Evolutionary conservation across 2,113 vertebrate genomes (phyloP), one percentile per base, ranked within the genome.

Genomic region (Ariopsis seemanni): DNA sequence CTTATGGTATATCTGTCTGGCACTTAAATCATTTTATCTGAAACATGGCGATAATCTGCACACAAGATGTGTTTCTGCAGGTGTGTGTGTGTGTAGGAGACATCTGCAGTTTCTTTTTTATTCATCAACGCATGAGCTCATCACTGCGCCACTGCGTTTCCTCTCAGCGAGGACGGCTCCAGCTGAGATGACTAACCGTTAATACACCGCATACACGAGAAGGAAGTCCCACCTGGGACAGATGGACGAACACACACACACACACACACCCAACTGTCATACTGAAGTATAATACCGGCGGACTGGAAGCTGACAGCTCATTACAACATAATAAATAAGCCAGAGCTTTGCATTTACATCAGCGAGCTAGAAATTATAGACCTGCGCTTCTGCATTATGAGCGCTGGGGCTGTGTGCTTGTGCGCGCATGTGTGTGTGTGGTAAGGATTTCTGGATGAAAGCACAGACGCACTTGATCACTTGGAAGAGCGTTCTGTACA

Each of bases 401-500:
- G 17, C 30, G 12, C 25, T 0, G 4, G 2, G 34, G 52, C 30
- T 22, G 48, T 17, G 42, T 7, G 74, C 1, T 48, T 2, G 48
- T 7, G 20, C 12, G 34, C 42, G 20, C 42, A 17, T 42, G 7
- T 22, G 34, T 74, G 18, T 74, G 71, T 4, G 18, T 11, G 63
- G 4, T 7, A 8, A 34, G 27, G 30, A 85, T 12, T 80, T 65
- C 9, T 17, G 52, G 11, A 77, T 17, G 69, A 27, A 78, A 34
- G n/a, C 25, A 12, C 86, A 72, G 77, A 97, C 98, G 97, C 95
- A 99, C 98, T 99, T 99, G 94, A 99, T 99, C 88, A 99, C 98
- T 92, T 98, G 98, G 94, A 99, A 99, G 85, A 99, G 96, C 0
- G 98, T 99, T 92, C 98, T 96, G 93, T 99, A 99, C 52, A 99